Percentiles rank a stretch among this genome's conserved stretches.
Evolutionary conservation across 2,888 invertebrate species (phyloP).

Genomic region (Norana najaformis): DNA sequence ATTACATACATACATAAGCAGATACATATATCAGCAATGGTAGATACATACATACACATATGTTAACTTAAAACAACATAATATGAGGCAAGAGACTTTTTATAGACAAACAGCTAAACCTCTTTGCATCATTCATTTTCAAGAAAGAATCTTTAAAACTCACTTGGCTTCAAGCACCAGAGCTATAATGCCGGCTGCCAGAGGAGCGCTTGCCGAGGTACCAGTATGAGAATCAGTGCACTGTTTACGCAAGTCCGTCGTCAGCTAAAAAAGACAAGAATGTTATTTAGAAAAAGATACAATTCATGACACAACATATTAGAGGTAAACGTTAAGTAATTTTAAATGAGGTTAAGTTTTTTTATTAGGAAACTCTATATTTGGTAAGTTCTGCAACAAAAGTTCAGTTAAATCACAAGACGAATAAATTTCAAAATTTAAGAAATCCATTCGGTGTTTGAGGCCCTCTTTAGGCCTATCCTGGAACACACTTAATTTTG

Average conservation of each 20-base stretch:
- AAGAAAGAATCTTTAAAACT: slow-evolving; percentile 38
- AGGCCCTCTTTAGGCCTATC: too few relatives aligned
- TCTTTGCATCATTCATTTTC: not conserved
- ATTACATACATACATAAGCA: too few relatives aligned
- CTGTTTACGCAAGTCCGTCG: slow-evolving; percentile 90
- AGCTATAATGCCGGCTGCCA: slow-evolving; percentile 67
- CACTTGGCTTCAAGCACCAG: slow-evolving; percentile 66
- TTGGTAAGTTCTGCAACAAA: not conserved
- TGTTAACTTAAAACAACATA: too few relatives aligned
- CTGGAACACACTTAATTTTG: too few relatives aligned
- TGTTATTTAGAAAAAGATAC: not conserved
- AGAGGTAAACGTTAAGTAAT: not conserved
- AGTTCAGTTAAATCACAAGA: not conserved
- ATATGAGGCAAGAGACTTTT: too few relatives aligned
- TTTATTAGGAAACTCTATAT: not conserved
- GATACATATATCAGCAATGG: too few relatives aligned
- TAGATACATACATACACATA: too few relatives aligned
- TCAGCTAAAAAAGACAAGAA: slow-evolving; percentile 64
- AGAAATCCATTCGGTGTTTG: too few relatives aligned
- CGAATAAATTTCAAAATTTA: not conserved
- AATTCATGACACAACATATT: not conserved
- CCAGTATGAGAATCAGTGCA: slow-evolving; percentile 75
- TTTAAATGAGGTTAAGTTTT: not conserved
- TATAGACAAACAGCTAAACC: not conserved
- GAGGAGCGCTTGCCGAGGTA: slow-evolving; percentile 67